Conservation (phyloP, 2,888 invertebrate genomes). For the Ephialtes manifestator region DNA sequence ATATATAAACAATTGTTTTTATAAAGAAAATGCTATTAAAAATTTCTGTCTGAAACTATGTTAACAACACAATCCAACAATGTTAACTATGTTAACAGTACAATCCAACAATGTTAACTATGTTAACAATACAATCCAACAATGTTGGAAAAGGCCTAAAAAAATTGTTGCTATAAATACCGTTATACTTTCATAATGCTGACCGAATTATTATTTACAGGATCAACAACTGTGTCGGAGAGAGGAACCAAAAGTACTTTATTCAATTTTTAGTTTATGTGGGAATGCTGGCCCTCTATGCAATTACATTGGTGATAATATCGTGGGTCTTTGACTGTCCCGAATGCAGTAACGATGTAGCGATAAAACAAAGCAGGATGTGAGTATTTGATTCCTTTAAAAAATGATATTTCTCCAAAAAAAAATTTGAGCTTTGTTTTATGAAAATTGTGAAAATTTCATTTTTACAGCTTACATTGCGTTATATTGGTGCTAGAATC, state of each 20-base stretch:
- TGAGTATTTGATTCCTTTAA: constrained; percentile 85
- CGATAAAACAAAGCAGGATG: constrained; percentile 92
- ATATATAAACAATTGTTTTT: too few relatives aligned
- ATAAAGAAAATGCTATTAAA: neutral
- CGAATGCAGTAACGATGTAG: constrained; percentile 89
- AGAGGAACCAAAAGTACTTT: constrained; percentile 96
- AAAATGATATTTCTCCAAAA: constrained; percentile 8
- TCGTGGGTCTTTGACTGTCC: constrained; percentile 92
- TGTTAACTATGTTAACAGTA: too few relatives aligned
- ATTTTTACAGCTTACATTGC: constrained; percentile 91
- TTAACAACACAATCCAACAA: too few relatives aligned
- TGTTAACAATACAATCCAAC: too few relatives aligned
- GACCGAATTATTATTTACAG: constrained; percentile 78
- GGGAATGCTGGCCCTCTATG: constrained; percentile 89
- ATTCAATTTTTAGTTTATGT: constrained; percentile 95
- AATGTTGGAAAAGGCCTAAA: neutral
- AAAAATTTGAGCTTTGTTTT: constrained; percentile 17
- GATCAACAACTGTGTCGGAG: constrained; percentile 98
- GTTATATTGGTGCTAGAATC: constrained; percentile 93
- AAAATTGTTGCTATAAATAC: neutral
- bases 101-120: too few relatives aligned
- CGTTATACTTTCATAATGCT: neutral
- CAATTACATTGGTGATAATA: constrained; percentile 90
- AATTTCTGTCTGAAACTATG: neutral
- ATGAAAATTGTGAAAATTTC: neutral